Evolutionary conservation across 2,797 vertebrate genomes (phyloP), one percentile per base, ranked within the genome.

Genomic region (Dipus sagitta): DNA sequence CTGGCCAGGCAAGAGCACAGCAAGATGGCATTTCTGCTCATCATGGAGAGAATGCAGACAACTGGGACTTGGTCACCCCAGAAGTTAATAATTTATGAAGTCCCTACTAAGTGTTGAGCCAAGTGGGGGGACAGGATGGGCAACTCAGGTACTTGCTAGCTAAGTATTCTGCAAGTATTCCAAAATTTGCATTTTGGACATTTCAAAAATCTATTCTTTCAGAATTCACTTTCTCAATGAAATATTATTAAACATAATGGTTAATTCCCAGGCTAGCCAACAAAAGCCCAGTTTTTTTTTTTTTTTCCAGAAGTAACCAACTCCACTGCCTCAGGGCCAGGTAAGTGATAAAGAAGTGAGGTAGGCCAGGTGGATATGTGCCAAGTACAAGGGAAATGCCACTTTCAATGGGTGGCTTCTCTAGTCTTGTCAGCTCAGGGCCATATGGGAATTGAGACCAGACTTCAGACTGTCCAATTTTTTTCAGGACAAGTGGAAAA

Each of bases 231-330:
- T 95, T 81, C 74, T 28, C 20, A 71, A 7, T 72, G 86, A 88
- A 95, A 76, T 75, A 84, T 64, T 47, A 83, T n/a, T 42, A 74
- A 93, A 75, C 60, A 52, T 18, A 91, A 47, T 77, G 17, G 26
- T 74, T n/a, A 34, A 47, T 92, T 89, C 62, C 26, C 54, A 72
- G 78, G 85, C 38, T 90, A 83, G 67, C 64, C 70, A 76, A 77
- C 24, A 90, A 89, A 95, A 75, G 90, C 54, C 47, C 68, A 79
- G 26, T 68, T 89, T 62, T 89, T 47, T 47, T 47, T 58, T 58
- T 68, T 38, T 26, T 38, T 20, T 54, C 67, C 18, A 62, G 65
- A 94, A 91, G 52, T 78, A 72, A 47, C 74, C 72, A 38, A 68
- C 62, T 65, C 71, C 32, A 67, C 0, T 34, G 26, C 90, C 83